Conservation (phyloP, 2,113 vertebrate species). For the Sceloporus tristichus region DNA sequence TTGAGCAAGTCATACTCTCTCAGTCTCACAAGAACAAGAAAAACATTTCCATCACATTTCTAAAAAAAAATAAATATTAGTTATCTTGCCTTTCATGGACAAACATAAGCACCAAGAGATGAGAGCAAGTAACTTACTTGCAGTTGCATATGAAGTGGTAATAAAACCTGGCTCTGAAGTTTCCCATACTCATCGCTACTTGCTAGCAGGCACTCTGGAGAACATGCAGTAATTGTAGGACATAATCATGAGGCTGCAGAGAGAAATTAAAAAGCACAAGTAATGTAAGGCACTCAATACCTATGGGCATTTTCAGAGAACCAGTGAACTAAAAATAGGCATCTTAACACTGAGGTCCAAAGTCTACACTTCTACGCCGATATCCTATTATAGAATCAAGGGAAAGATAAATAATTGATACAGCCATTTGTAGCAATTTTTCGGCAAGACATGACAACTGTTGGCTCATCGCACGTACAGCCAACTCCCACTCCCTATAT, state of each 20-base stretch:
- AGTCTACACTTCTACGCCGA: not conserved
- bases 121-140: not conserved
- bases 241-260: constrained; percentile 1
- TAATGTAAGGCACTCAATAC: constrained; percentile 16
- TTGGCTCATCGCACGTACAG: not conserved
- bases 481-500: not conserved
- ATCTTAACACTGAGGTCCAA: not conserved
- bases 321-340: not conserved
- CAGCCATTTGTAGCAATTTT: not conserved
- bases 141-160: not conserved
- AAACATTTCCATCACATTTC: not conserved
- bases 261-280: constrained; percentile 17
- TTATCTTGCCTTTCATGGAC: not conserved
- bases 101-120: not conserved
- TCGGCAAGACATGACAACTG: not conserved
- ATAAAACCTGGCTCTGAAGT: not conserved
- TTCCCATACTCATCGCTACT: not conserved
- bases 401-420: not conserved
- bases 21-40: not conserved
- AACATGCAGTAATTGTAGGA: not conserved
- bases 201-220: not conserved
- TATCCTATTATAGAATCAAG: constrained; percentile 14
- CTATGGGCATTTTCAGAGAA: not conserved
- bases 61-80: not conserved
- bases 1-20: not conserved